These are phyloP conservation scores for Leptopilina syphax DNA, from an alignment of 2,888 invertebrate genomes.

Conservation along the genomic window DNA sequence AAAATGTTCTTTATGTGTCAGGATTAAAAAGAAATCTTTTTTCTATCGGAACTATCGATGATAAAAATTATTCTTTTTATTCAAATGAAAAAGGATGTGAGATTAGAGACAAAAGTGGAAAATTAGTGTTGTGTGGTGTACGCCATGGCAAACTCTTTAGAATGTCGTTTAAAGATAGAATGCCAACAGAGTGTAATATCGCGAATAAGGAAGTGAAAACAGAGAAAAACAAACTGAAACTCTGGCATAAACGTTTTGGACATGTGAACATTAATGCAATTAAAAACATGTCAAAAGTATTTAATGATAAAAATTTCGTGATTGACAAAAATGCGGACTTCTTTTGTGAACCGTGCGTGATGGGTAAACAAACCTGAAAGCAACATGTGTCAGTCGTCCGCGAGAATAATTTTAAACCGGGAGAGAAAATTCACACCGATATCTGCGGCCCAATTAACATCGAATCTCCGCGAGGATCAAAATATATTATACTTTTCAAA, in stretches of 20 bases:
- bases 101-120: constrained; percentile 25
- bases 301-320: too few species aligned
- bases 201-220: neutral
- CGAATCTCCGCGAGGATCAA: too few species aligned
- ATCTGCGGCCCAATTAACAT: too few species aligned
- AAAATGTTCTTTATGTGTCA: constrained; percentile 48
- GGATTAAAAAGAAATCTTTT: constrained; percentile 46
- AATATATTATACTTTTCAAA: too few species aligned
- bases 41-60: constrained; percentile 41
- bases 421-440: too few species aligned
- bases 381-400: too few species aligned
- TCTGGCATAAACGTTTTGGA: neutral
- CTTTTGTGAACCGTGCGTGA: too few species aligned
- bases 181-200: constrained; percentile 1
- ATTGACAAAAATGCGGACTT: too few species aligned
- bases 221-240: neutral
- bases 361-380: too few species aligned
- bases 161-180: constrained; percentile 41
- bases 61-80: constrained; percentile 42
- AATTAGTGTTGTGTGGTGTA: constrained; percentile 22
- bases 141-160: constrained; percentile 21
- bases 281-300: too few species aligned
- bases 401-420: too few species aligned
- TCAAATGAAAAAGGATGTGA: constrained; percentile 39
- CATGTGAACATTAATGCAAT: too few species aligned